phyloP scores from a whole-genome alignment of 2,113 vertebrate genomes.

The Vimba vimba region DNA sequence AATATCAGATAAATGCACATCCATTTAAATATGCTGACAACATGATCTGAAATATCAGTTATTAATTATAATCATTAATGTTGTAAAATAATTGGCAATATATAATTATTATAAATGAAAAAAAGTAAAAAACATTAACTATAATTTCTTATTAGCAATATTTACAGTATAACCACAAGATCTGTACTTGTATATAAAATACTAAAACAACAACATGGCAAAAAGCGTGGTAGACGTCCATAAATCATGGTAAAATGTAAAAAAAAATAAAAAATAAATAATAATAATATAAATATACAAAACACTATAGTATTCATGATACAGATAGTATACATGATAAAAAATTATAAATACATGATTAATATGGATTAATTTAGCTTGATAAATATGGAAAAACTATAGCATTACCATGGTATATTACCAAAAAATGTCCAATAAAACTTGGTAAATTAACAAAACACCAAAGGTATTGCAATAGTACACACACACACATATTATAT shows the following conservation, averaged over 20 bases:
- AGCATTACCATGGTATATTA: neutral
- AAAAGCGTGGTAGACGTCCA: neutral
- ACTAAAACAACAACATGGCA: neutral
- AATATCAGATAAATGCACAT: neutral
- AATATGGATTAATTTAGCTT: neutral
- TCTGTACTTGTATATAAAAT: neutral
- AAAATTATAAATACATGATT: no score
- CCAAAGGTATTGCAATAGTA: neutral
- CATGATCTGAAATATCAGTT: no score
- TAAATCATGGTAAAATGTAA: neutral
- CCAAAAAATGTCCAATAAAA: neutral
- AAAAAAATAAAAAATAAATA: neutral
- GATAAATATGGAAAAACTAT: neutral
- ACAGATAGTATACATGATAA: no score
- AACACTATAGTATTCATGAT: neutral
- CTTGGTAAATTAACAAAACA: neutral
- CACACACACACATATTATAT: no score
- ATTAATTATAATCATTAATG: no score
- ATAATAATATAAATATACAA: neutral
- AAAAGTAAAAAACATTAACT: no score
- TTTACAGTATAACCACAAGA: neutral
- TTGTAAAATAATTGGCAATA: neutral
- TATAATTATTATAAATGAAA: neutral
- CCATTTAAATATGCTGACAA: no score
- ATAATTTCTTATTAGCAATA: neutral